phyloP scores from a whole-genome alignment of 2,888 invertebrate genomes.

The Drosophila quinaria region DNA sequence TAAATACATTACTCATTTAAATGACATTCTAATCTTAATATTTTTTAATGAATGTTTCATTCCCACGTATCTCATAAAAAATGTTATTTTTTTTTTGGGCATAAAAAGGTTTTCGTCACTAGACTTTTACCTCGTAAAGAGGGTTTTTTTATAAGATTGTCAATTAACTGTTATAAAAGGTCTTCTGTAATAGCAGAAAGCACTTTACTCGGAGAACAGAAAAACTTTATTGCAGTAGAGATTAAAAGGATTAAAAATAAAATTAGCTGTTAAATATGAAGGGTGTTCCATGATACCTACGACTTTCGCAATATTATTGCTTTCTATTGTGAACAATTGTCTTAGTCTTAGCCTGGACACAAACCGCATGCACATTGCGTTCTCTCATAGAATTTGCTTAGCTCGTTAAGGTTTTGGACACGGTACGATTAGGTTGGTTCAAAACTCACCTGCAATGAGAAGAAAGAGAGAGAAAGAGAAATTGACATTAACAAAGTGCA shows the following conservation, averaged over 20 bases:
- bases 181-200: too few species aligned
- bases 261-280: not conserved
- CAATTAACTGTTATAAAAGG: too few species aligned
- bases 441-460: constrained; percentile 59
- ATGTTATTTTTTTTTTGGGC: not conserved
- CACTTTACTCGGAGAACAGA: too few species aligned
- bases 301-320: not conserved
- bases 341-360: constrained; percentile 37
- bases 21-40: too few species aligned
- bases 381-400: constrained; percentile 13
- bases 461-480: constrained; percentile 9
- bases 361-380: constrained; percentile 39
- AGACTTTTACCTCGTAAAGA: too few species aligned
- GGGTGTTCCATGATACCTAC: not conserved
- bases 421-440: not conserved
- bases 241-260: not conserved
- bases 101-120: too few species aligned
- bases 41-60: too few species aligned
- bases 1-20: too few species aligned
- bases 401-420: not conserved
- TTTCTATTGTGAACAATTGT: constrained; percentile 1
- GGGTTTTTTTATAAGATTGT: too few species aligned
- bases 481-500: constrained; percentile 36
- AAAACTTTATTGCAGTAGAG: too few species aligned
- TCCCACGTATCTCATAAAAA: too few species aligned